phyloP scores from a whole-genome alignment of 2,113 vertebrate genomes.

The Eptesicus fuscus region DNA sequence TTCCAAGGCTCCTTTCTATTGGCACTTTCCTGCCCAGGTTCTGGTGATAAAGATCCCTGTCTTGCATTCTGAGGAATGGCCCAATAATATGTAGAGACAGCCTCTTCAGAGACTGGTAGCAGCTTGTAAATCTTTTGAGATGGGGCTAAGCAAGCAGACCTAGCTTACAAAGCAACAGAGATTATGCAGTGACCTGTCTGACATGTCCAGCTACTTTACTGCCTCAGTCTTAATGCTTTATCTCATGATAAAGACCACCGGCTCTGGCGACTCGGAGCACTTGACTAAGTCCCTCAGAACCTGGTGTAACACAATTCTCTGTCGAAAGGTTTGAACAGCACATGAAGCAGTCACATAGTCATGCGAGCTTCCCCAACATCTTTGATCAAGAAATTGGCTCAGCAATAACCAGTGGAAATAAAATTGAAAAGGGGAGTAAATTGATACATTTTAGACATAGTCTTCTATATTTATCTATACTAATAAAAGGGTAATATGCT shows the following conservation, averaged over 20 bases:
- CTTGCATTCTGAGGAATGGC: not conserved
- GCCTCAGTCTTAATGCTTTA: constrained; percentile 13
- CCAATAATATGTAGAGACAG: not conserved
- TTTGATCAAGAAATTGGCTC: not conserved
- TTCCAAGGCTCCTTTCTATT: not conserved
- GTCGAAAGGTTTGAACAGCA: not conserved
- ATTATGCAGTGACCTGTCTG: not conserved
- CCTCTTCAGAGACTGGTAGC: constrained; percentile 20
- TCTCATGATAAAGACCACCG: constrained; percentile 4
- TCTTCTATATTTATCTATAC: not conserved
- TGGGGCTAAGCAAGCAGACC: not conserved
- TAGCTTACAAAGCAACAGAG: constrained; percentile 16
- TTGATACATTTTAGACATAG: not conserved
- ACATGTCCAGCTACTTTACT: not conserved
- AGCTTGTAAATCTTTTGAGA: constrained; percentile 33
- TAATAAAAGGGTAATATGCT: too few relatives aligned
- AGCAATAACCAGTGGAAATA: not conserved
- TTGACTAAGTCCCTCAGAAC: not conserved
- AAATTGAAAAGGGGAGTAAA: not conserved
- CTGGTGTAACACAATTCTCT: not conserved
- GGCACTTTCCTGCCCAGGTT: not conserved
- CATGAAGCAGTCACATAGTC: not conserved
- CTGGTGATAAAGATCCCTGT: not conserved
- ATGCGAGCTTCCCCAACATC: not conserved
- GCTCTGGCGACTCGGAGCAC: not conserved